Evolutionary conservation across 2,888 invertebrate genomes (phyloP).

Genomic region (Hypolimnas misippus): DNA sequence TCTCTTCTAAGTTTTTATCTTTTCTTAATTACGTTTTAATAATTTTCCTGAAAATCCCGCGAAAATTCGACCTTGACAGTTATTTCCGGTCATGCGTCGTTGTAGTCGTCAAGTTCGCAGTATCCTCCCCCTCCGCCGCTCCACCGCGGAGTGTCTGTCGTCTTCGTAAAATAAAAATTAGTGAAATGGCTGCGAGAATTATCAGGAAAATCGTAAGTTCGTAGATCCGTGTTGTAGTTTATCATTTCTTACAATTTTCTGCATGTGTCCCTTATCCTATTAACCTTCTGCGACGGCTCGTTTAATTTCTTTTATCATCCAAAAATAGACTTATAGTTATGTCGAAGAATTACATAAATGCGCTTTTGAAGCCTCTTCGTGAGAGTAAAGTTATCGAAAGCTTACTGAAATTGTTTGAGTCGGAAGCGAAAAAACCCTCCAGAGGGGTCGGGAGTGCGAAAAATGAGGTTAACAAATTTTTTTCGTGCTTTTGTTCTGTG

Average conservation of each 20-base stretch:
- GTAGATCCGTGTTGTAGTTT: constrained; percentile 61
- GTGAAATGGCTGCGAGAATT: constrained; percentile 83
- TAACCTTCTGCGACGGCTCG: constrained; percentile 50
- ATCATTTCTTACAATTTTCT: constrained; percentile 52
- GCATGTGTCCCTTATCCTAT: constrained; percentile 59
- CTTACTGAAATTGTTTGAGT: constrained; percentile 67
- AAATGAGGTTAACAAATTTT: constrained; percentile 68
- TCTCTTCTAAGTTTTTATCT: not conserved
- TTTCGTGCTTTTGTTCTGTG: constrained; percentile 43
- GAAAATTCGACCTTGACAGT: constrained; percentile 52
- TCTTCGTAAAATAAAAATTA: constrained; percentile 65
- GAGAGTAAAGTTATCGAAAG: constrained; percentile 75
- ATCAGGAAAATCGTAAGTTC: constrained; percentile 83
- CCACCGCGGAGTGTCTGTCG: constrained; percentile 64
- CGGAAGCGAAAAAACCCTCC: constrained; percentile 54
- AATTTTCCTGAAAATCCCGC: constrained; percentile 28
- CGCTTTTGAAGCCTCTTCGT: constrained; percentile 80
- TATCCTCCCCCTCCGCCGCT: constrained; percentile 65
- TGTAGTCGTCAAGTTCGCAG: constrained; percentile 58
- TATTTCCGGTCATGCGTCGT: constrained; percentile 82
- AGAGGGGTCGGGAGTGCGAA: constrained; percentile 54
- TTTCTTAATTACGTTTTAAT: not conserved
- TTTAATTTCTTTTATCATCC: constrained; percentile 66
- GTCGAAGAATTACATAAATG: constrained; percentile 84
- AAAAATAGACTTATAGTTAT: constrained; percentile 83